phyloP scores from a whole-genome alignment of 2,113 vertebrate species.

The Protomyctophum bolini region DNA sequence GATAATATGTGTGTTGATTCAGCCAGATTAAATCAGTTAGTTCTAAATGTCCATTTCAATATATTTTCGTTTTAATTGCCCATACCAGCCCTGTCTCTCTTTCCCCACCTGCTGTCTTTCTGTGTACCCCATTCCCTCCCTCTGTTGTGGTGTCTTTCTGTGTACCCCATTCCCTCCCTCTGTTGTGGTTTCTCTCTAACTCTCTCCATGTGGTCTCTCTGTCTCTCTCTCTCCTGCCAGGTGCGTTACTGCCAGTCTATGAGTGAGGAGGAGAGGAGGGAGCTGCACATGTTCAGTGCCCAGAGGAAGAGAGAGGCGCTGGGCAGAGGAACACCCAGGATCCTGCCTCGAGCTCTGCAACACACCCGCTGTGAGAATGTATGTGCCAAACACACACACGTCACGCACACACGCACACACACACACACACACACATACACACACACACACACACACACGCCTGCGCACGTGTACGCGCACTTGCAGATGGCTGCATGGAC shows the following conservation, averaged over 20 bases:
- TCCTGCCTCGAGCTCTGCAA: conserved; percentile 86
- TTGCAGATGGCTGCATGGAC: no score
- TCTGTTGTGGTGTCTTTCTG: neutral
- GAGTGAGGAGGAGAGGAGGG: conserved; percentile 92
- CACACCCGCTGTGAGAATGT: conserved; percentile 90
- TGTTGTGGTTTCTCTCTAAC: neutral
- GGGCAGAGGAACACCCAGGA: conserved; percentile 90
- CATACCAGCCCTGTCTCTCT: no score
- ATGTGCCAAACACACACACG: conserved; percentile 41
- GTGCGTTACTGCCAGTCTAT: conserved; percentile 94
- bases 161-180: neutral
- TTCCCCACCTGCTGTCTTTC: neutral
- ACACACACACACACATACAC: conserved; percentile 5
- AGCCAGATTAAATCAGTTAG: no score
- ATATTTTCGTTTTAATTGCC: no score
- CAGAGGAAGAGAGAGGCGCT: conserved; percentile 95
- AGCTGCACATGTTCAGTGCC: conserved; percentile 91
- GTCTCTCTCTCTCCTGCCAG: conserved; percentile 75
- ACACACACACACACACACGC: neutral
- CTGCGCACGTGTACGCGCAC: neutral
- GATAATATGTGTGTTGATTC: no score
- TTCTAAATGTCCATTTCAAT: no score
- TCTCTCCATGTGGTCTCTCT: conserved; percentile 52
- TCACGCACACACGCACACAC: conserved; percentile 1
- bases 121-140: neutral